Evolutionary conservation across 2,888 invertebrate species (phyloP), one percentile per base, ranked within the genome.

Genomic region (Cephus nigrinus): DNA sequence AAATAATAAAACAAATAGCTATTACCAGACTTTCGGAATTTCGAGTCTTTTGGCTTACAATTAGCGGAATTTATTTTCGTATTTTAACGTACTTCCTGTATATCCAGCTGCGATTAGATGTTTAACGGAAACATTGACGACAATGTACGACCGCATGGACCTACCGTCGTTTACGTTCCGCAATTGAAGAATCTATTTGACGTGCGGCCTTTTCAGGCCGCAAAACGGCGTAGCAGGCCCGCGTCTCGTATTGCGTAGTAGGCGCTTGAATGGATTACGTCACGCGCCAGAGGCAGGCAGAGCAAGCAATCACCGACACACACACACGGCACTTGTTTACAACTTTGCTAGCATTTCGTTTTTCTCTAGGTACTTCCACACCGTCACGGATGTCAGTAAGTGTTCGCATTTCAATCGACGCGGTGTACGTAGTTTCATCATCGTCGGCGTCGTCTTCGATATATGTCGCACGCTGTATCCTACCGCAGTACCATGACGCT

Each of bases 241-340:
- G 80, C 80, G 82, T 86, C 83, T 84, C 83, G 85, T 88, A 86
- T 88, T 88, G 88, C 88, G 88, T 88, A 88, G 87, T 86, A 87
- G 85, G 84, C 84, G 88, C 86, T 88, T 88, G 88, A 88, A 88
- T 88, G 88, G 87, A 88, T 88, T 88, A 88, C 88, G 88, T 88
- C 88, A 88, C 85, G 83, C 84, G 84, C 79, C 74, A 80, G 80
- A 80, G 75, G 76, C 79, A 77, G 68, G 80, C 40, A 55, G 55
- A 55, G 55, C 55, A 55, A 55, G 55, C 80, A 77, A 76, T 77
- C 78, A 80, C 78, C 74, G 77, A 82, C 75, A 80, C 35, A 35
- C 35, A 35, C 73, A 35, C 74, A 33, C 74, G 71, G 75, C 80
- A 76, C 80, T 83, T 79, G 81, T 83, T 81, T 81, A 69, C 74